Evolutionary conservation across 2,888 invertebrate species (phyloP), one percentile per base, ranked within the genome.

Genomic region (Caenorhabditis sulstoni): DNA sequence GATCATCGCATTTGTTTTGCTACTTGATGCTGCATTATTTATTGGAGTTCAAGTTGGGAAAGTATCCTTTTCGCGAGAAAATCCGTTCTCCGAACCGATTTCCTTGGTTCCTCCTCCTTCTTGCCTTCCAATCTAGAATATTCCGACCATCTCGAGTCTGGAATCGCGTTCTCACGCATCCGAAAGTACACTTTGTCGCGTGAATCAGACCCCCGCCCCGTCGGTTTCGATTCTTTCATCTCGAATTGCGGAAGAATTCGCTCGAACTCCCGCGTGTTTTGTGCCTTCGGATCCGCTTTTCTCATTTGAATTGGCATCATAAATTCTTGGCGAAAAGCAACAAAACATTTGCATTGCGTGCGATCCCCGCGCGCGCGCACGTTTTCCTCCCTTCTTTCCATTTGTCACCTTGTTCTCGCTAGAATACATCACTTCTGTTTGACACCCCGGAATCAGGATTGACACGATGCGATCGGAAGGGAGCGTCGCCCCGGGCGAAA

Each of bases 371-470:
- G n/a, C n/a, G n/a, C n/a, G n/a, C 29, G 29, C 29, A 29, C 29
- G 29, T 29, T n/a, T n/a, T n/a, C n/a, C n/a, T 41, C 1, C 37
- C 64, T 5, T 50, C 64, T 44, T 18, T 41, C 14, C 41, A 41
- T 41, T 29, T 29, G 29, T 29, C 29, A n/a, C n/a, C n/a, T 37
- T 37, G 7, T 37, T 14, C 39, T 18, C 44, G n/a, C n/a, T n/a
- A n/a, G n/a, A n/a, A 41, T 52, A 50, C 45, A 59, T 68, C 35
- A 55, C 22, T 22, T 12, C 49, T 71, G 62, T 64, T 64, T 71
- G 71, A 62, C 70, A 71, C 64, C 44, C 35, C 49, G 3, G 57
- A 71, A 71, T 64, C 47, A 64, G 62, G 71, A 71, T 71, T 71
- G 71, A 71, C 71, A 71, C 57, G 71, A 71, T 71, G 1, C 18